Conservation (phyloP, 1,140 invertebrate species). For the Zaprionus taronus region DNA sequence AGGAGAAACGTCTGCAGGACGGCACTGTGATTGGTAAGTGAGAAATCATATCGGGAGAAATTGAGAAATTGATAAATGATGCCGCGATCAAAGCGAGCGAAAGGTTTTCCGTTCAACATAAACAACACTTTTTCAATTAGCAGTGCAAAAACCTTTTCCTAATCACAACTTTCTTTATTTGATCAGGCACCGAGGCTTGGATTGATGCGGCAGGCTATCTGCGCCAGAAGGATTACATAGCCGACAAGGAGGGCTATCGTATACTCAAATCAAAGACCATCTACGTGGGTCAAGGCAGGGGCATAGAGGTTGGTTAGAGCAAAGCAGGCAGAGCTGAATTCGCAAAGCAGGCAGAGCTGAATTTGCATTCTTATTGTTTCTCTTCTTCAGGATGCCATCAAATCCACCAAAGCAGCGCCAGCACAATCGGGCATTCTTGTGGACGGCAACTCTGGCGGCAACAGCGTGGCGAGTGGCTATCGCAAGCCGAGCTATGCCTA, state of each 20-base stretch:
- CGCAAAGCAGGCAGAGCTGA: not conserved
- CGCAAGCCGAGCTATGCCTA: slow-evolving; percentile 49
- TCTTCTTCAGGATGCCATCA: slow-evolving; percentile 86
- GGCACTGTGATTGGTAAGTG: slow-evolving; percentile 90
- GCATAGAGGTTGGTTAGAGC: slow-evolving; percentile 85
- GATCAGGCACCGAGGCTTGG: slow-evolving; percentile 90
- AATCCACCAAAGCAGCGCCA: slow-evolving; percentile 89
- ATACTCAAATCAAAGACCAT: slow-evolving; percentile 92
- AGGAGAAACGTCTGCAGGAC: slow-evolving; percentile 93
- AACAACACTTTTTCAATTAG: not conserved
- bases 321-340: slow-evolving; percentile 1
- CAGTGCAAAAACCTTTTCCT: not conserved
- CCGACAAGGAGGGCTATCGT: slow-evolving; percentile 91
- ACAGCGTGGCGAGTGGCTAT: slow-evolving; percentile 50
- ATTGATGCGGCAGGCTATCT: slow-evolving; percentile 92
- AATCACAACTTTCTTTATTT: not conserved
- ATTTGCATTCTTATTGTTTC: not conserved
- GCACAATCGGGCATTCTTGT: slow-evolving; percentile 88
- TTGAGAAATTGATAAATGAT: not conserved
- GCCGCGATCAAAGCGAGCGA: not conserved
- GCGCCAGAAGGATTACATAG: slow-evolving; percentile 93
- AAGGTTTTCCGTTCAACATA: not conserved
- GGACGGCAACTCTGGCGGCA: slow-evolving; percentile 83
- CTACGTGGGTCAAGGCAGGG: slow-evolving; percentile 89
- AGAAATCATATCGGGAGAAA: not conserved